These are phyloP conservation scores for Papilio glaucus DNA, from an alignment of 1,140 invertebrate species.

Conservation along the genomic window DNA sequence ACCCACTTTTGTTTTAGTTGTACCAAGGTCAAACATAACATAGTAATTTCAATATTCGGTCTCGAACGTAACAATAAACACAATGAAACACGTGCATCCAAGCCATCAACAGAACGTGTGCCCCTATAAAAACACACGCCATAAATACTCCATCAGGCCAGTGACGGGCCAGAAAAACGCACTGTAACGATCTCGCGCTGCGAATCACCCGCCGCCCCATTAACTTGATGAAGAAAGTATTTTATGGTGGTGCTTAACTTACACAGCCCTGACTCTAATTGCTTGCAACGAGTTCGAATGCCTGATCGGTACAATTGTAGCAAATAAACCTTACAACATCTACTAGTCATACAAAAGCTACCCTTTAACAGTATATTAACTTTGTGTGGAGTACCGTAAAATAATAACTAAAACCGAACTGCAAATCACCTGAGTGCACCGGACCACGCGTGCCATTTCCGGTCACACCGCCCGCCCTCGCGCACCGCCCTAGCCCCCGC, in stretches of 20 bases:
- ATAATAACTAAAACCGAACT: conserved; percentile 21
- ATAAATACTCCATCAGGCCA: conserved; percentile 44
- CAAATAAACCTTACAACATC: not conserved
- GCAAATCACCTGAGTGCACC: conserved; percentile 43
- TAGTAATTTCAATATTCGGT: no score
- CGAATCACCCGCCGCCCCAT: conserved; percentile 57
- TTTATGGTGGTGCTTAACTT: conserved; percentile 61
- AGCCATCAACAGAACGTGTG: conserved; percentile 36
- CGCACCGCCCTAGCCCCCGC: conserved; percentile 51
- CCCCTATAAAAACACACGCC: conserved; percentile 33
- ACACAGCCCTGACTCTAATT: conserved; percentile 57
- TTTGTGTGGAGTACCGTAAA: conserved; percentile 2
- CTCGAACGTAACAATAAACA: not conserved
- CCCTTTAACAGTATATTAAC: not conserved
- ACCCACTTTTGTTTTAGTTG: no score
- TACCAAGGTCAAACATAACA: no score
- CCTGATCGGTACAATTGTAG: not conserved
- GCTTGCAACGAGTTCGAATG: conserved; percentile 52
- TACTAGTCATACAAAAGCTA: not conserved
- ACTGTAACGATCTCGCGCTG: conserved; percentile 36
- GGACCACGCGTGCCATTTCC: conserved; percentile 58
- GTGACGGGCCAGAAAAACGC: conserved; percentile 50
- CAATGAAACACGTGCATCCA: conserved; percentile 5
- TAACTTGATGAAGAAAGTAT: conserved; percentile 73
- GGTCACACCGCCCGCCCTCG: conserved; percentile 52